Conservation (phyloP, 2,888 invertebrate species). For the Papilio elwesi region DNA sequence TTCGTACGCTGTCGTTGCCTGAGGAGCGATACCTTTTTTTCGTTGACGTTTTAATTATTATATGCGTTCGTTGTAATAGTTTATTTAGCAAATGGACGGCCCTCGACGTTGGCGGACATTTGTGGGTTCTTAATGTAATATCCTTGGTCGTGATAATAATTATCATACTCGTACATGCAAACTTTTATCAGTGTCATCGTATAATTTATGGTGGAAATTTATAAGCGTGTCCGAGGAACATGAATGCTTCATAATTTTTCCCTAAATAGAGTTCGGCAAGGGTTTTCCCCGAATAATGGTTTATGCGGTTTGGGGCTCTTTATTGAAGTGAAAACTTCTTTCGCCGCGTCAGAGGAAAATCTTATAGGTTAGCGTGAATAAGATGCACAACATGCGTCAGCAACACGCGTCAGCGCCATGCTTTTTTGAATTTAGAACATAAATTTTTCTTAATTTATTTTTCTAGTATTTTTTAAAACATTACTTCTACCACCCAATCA, state of each 20-base stretch:
- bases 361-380: too few relatives aligned
- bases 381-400: too few relatives aligned
- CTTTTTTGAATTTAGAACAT: too few relatives aligned
- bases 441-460: too few relatives aligned
- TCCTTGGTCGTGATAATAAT: slow-evolving; percentile 33
- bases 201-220: slow-evolving; percentile 41
- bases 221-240: slow-evolving; percentile 38
- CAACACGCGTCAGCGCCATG: too few relatives aligned
- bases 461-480: too few relatives aligned
- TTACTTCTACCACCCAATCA: too few relatives aligned
- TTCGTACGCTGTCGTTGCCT: slow-evolving; percentile 61
- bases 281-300: slow-evolving; percentile 1
- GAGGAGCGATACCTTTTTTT: slow-evolving; percentile 66
- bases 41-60: slow-evolving; percentile 71
- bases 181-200: slow-evolving; percentile 31
- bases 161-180: slow-evolving; percentile 21
- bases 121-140: slow-evolving; percentile 30
- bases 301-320: background rate
- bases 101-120: slow-evolving; percentile 20
- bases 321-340: too few relatives aligned
- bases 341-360: too few relatives aligned
- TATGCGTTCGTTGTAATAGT: slow-evolving; percentile 59
- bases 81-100: slow-evolving; percentile 57
- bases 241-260: slow-evolving; percentile 2
- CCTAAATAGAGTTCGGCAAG: slow-evolving; percentile 1